Conservation (phyloP, 2,888 invertebrate genomes). For the Drosophila rellima region DNA sequence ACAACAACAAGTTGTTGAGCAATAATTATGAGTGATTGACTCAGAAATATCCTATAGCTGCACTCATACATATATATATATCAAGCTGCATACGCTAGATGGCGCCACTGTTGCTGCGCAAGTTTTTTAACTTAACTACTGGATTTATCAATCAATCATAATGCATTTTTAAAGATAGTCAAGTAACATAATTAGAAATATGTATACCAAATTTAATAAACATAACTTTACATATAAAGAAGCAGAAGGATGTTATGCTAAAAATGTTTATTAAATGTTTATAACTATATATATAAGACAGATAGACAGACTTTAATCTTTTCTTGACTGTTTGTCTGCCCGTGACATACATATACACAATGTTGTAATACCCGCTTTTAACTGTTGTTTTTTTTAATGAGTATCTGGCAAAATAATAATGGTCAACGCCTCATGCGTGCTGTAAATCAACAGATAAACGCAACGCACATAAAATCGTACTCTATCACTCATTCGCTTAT, state of each 20-base stretch:
- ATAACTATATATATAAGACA: too few species aligned
- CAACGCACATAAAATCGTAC: slow-evolving; percentile 18
- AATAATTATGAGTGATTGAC: neutral
- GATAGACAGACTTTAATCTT: too few species aligned
- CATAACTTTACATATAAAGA: neutral
- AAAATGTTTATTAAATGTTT: too few species aligned
- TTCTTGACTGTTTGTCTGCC: too few species aligned
- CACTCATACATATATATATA: too few species aligned
- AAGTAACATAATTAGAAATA: neutral
- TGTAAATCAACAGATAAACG: slow-evolving; percentile 77
- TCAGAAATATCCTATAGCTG: neutral
- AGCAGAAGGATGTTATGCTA: neutral
- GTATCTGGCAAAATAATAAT: slow-evolving; percentile 24
- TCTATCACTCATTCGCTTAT: neutral
- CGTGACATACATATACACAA: neutral
- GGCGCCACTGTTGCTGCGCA: neutral
- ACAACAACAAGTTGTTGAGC: slow-evolving; percentile 8
- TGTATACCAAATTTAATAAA: neutral
- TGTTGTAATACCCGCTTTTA: neutral
- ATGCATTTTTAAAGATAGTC: neutral
- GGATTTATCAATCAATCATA: neutral
- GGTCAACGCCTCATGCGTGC: slow-evolving; percentile 43
- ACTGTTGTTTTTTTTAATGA: neutral
- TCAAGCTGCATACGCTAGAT: neutral
- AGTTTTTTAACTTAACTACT: neutral